phyloP scores from a whole-genome alignment of 2,113 vertebrate genomes.

The Cinclus mexicanus region DNA sequence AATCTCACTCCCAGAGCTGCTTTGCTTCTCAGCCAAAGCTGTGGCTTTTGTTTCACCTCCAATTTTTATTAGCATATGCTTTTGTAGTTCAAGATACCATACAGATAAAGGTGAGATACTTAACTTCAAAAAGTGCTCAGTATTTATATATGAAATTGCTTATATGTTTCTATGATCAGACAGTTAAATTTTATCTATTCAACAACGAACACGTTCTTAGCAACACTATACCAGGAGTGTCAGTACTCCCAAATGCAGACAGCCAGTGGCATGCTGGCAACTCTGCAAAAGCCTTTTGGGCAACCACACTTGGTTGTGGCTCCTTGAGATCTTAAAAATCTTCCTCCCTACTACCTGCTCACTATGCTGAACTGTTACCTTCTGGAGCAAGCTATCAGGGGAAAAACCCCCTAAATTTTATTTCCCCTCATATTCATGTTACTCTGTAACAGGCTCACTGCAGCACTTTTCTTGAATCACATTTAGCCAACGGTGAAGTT shows the following conservation, averaged over 20 bases:
- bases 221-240: not conserved
- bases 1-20: not conserved
- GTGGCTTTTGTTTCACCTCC: not conserved
- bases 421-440: not conserved
- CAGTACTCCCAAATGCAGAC: not conserved
- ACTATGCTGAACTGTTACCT: not conserved
- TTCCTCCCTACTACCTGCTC: not conserved
- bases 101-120: not conserved
- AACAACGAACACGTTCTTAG: not conserved
- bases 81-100: not conserved
- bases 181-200: not conserved
- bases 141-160: not conserved
- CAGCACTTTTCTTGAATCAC: not conserved
- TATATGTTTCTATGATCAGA: not conserved
- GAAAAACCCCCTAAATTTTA: not conserved
- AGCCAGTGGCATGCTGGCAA: not conserved
- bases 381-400: not conserved
- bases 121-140: not conserved
- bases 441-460: not conserved
- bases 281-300: not conserved
- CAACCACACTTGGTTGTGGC: not conserved
- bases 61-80: not conserved
- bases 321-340: not conserved
- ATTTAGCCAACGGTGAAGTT: not conserved
- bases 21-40: not conserved